These are phyloP conservation scores for Leptinotarsa undecemlineata DNA, from an alignment of 1,140 invertebrate genomes.

Conservation along the genomic window DNA sequence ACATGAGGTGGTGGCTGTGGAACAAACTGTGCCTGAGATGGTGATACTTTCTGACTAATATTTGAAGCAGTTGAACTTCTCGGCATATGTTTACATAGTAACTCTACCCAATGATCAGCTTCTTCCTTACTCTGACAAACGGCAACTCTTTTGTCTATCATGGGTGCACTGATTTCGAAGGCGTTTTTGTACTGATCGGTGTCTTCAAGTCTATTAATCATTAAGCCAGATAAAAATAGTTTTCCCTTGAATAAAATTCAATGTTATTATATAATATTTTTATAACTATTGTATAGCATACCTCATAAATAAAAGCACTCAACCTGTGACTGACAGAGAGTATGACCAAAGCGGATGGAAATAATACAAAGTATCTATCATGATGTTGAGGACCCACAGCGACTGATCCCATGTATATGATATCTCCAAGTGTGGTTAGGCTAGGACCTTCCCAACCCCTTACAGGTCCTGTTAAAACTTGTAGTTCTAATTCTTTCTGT, in stretches of 20 bases:
- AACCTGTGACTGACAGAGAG: constrained; percentile 87
- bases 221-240: constrained; percentile 83
- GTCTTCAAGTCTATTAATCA: constrained; percentile 76
- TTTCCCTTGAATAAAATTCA: constrained; percentile 71
- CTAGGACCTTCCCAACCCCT: constrained; percentile 94
- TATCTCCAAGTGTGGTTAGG: constrained; percentile 72
- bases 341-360: constrained; percentile 85
- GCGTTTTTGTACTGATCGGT: constrained; percentile 81
- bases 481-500: constrained; percentile 95
- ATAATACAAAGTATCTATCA: constrained; percentile 91
- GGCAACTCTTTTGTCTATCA: constrained; percentile 88
- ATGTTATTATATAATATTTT: not conserved
- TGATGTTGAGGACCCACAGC: constrained; percentile 76
- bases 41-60: constrained; percentile 49
- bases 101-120: constrained; percentile 84
- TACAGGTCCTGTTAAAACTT: constrained; percentile 91
- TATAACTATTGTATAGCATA: constrained; percentile 54
- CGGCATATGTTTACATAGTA: constrained; percentile 66
- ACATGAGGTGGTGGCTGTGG: constrained; percentile 61
- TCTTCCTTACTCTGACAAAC: constrained; percentile 83
- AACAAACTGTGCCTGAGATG: constrained; percentile 54
- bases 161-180: constrained; percentile 90
- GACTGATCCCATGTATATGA: constrained; percentile 86
- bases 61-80: constrained; percentile 51
- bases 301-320: constrained; percentile 95